Conservation (phyloP, 2,797 vertebrate genomes). For the Coendou prehensilis region DNA sequence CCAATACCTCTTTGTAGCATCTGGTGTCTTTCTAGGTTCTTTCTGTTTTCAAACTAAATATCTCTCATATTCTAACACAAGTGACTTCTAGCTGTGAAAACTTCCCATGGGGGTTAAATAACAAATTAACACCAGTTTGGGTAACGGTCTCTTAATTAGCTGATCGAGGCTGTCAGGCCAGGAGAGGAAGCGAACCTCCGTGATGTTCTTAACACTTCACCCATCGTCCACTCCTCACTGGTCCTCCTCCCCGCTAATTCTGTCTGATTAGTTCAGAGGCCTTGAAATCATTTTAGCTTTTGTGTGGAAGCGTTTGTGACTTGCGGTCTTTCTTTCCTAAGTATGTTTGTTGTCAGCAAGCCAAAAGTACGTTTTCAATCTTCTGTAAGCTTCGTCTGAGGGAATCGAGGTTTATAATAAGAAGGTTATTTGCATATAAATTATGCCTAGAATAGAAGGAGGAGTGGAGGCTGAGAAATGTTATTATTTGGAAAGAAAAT, state of each 20-base stretch:
- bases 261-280: constrained; percentile 70
- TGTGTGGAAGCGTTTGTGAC: constrained; percentile 71
- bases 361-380: constrained; percentile 80
- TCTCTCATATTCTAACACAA: constrained; percentile 64
- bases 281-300: constrained; percentile 71
- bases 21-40: not conserved
- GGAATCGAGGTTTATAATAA: constrained; percentile 73
- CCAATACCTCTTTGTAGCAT: not conserved
- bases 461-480: constrained; percentile 61
- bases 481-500: constrained; percentile 74
- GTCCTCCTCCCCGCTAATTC: constrained; percentile 52
- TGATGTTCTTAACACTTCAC: constrained; percentile 66
- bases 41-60: constrained; percentile 67
- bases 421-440: constrained; percentile 86
- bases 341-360: constrained; percentile 84
- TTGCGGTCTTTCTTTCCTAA: constrained; percentile 75
- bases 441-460: constrained; percentile 70
- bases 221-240: not conserved
- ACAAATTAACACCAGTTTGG: constrained; percentile 79
- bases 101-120: constrained; percentile 69
- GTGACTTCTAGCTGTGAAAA: constrained; percentile 78
- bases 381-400: constrained; percentile 77
- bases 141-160: constrained; percentile 78
- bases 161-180: constrained; percentile 59
- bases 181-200: constrained; percentile 55